These are phyloP conservation scores for Istiophorus platypterus DNA, from an alignment of 2,113 vertebrate genomes.

Conservation along the genomic window DNA sequence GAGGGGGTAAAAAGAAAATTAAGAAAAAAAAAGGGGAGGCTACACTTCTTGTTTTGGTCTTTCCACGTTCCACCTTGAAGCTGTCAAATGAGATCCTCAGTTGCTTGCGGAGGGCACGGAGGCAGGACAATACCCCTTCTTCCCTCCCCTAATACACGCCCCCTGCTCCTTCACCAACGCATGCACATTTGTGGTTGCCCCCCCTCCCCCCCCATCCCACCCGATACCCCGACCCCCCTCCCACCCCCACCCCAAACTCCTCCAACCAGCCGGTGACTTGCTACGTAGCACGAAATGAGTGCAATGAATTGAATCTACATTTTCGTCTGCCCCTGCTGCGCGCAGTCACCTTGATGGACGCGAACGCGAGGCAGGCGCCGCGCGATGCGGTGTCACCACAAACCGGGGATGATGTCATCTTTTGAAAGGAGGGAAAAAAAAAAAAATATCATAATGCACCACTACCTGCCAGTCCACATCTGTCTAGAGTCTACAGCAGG, in stretches of 20 bases:
- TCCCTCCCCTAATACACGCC: conserved; percentile 73
- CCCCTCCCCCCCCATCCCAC: not conserved
- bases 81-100: conserved; percentile 87
- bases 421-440: too few relatives aligned
- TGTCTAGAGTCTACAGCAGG: conserved; percentile 11
- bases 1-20: conserved; percentile 48
- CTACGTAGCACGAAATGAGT: conserved; percentile 57
- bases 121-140: conserved; percentile 80
- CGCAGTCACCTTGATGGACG: conserved; percentile 67
- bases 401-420: conserved; percentile 72
- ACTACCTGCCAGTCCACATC: conserved; percentile 43
- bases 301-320: conserved; percentile 35
- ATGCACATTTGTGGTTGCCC: conserved; percentile 55
- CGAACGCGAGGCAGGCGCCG: not conserved
- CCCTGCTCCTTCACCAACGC: conserved; percentile 68
- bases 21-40: conserved; percentile 64
- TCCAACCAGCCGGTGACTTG: conserved; percentile 62
- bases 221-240: not conserved
- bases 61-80: conserved; percentile 89
- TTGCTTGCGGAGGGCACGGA: conserved; percentile 78
- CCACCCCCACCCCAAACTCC: conserved; percentile 5
- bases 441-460: conserved; percentile 64
- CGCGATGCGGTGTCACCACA: conserved; percentile 51
- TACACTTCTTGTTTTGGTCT: conserved; percentile 86
- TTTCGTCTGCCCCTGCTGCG: not conserved